phyloP scores from a whole-genome alignment of 2,888 invertebrate species.

The Cheilosia impressa region DNA sequence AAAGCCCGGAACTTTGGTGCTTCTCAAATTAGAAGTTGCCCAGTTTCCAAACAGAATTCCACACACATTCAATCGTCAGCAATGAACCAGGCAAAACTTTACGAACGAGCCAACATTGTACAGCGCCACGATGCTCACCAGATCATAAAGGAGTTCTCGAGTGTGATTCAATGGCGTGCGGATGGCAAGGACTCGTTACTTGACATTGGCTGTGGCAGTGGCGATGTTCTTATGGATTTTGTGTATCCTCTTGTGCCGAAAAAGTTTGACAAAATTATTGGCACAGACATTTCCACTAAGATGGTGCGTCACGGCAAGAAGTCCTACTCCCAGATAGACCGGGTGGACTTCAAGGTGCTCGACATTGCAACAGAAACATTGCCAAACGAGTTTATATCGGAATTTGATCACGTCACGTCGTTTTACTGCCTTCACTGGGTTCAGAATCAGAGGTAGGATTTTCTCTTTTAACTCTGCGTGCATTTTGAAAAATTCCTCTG shows the following conservation, averaged over 20 bases:
- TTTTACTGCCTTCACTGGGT: constrained; percentile 93
- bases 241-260: constrained; percentile 87
- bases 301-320: constrained; percentile 89
- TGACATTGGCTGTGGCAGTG: constrained; percentile 91
- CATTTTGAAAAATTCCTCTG: not conserved
- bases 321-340: constrained; percentile 83
- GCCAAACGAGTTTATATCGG: constrained; percentile 84
- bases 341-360: constrained; percentile 83
- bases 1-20: constrained; percentile 51
- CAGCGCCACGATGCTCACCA: constrained; percentile 88
- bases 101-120: constrained; percentile 87
- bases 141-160: constrained; percentile 87
- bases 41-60: constrained; percentile 33
- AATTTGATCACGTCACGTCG: constrained; percentile 89
- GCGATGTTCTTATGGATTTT: constrained; percentile 87
- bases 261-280: constrained; percentile 85
- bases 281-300: constrained; percentile 88
- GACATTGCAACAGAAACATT: constrained; percentile 86
- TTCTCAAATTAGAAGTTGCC: constrained; percentile 51
- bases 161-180: constrained; percentile 85
- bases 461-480: not conserved
- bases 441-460: constrained; percentile 87
- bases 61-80: constrained; percentile 33
- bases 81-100: constrained; percentile 87
- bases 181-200: constrained; percentile 85